Percentiles rank a stretch among this genome's conserved stretches.
These are phyloP conservation scores for Phyllotreta striolata DNA, from an alignment of 2,888 invertebrate genomes.

Conservation along the genomic window DNA sequence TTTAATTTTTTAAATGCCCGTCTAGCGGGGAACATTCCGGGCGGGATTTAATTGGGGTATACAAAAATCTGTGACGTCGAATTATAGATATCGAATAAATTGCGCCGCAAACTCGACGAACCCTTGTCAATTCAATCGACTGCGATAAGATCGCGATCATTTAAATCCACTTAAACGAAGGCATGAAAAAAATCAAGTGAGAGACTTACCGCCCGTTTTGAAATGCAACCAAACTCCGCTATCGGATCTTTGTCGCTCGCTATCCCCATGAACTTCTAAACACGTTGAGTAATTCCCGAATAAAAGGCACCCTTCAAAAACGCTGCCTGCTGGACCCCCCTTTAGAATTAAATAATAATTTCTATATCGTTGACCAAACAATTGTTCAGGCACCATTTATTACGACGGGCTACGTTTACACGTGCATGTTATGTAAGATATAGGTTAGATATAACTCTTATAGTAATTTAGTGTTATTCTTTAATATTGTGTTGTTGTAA, in stretches of 20 bases:
- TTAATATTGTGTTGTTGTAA: too few relatives aligned
- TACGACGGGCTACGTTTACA: slow-evolving; percentile 24
- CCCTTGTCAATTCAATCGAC: slow-evolving; percentile 1
- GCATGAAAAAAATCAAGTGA: slow-evolving; percentile 31
- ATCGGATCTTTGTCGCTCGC: slow-evolving; percentile 22
- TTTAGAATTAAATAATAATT: slow-evolving; percentile 54
- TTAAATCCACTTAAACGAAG: slow-evolving; percentile 27
- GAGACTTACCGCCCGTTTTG: slow-evolving; percentile 30
- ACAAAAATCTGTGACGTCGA: too few relatives aligned
- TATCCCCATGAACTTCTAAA: slow-evolving; percentile 20
- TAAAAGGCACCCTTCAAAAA: slow-evolving; percentile 18
- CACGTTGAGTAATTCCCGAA: slow-evolving; percentile 19
- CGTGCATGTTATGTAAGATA: not conserved
- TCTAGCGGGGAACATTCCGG: too few relatives aligned
- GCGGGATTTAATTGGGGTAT: too few relatives aligned
- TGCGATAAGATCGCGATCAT: slow-evolving; percentile 26
- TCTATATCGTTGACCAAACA: slow-evolving; percentile 57
- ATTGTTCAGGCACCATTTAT: slow-evolving; percentile 36
- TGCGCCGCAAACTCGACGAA: too few relatives aligned
- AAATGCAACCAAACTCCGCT: slow-evolving; percentile 28
- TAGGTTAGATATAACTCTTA: too few relatives aligned
- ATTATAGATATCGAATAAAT: too few relatives aligned
- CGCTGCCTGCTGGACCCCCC: slow-evolving; percentile 29
- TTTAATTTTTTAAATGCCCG: too few relatives aligned
- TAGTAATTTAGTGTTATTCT: too few relatives aligned